Conservation (phyloP, 2,888 invertebrate species). For the Standfussiana lucernea region DNA sequence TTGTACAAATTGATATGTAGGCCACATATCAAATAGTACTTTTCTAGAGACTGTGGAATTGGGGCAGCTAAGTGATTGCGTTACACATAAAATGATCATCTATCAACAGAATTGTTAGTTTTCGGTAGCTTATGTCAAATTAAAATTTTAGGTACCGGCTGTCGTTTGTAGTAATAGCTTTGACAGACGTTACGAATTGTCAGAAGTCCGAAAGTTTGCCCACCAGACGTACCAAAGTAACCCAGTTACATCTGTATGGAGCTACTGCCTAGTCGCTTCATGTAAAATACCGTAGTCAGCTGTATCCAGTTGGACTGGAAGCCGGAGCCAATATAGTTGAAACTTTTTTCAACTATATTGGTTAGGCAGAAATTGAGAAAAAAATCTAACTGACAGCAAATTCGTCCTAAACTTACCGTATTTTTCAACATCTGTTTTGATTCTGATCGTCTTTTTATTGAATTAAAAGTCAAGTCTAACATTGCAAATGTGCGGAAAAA, state of each 20-base stretch:
- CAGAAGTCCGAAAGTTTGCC: background rate
- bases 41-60: background rate
- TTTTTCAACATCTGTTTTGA: background rate
- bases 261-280: background rate
- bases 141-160: background rate
- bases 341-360: no score
- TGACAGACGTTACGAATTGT: background rate
- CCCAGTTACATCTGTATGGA: background rate
- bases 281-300: background rate
- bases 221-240: background rate
- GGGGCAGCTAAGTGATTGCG: background rate
- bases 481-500: constrained; percentile 1
- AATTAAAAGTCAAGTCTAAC: background rate
- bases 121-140: background rate
- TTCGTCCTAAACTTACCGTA: background rate
- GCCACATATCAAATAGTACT: background rate
- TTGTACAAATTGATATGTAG: background rate
- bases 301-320: background rate
- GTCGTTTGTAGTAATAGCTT: background rate
- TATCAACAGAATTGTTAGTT: background rate
- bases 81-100: no score
- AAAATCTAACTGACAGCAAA: background rate
- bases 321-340: background rate
- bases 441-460: background rate
- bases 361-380: no score